Conservation (phyloP, 1,140 invertebrate genomes). For the Pectinophora gossypiella region DNA sequence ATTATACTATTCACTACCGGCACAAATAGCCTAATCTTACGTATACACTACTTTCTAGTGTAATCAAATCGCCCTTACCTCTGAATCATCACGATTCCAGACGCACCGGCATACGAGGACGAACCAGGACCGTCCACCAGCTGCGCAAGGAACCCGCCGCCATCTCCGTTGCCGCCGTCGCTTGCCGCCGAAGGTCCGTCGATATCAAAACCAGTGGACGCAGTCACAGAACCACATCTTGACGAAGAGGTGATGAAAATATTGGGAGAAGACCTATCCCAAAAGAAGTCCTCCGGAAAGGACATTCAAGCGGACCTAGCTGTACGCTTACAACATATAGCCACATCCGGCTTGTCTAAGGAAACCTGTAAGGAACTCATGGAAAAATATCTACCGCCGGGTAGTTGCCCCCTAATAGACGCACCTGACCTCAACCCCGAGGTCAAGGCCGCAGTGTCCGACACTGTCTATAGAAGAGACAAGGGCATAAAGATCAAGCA, state of each 20-base stretch:
- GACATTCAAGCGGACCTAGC: slow-evolving; percentile 1
- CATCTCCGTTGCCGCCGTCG: neutral
- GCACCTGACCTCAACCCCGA: neutral
- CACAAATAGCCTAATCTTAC: neutral
- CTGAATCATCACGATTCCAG: neutral
- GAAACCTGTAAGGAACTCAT: neutral
- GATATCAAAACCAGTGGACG: neutral
- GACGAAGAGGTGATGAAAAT: neutral
- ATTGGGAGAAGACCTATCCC: neutral
- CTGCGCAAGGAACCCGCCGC: neutral
- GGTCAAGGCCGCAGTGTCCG: neutral
- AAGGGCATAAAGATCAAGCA: neutral
- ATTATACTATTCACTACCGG: neutral
- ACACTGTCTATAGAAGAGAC: neutral
- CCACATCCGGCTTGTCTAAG: neutral
- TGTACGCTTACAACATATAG: neutral
- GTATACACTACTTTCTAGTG: too few species aligned
- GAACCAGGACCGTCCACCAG: neutral
- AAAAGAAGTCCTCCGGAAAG: neutral
- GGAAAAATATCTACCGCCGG: neutral
- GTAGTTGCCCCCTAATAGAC: neutral
- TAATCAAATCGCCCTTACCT: too few species aligned
- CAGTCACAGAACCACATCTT: neutral
- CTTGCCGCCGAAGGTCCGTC: neutral
- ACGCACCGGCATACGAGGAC: neutral